Evolutionary conservation across 2,113 vertebrate genomes (phyloP).

Genomic region (Capricornis sumatraensis): DNA sequence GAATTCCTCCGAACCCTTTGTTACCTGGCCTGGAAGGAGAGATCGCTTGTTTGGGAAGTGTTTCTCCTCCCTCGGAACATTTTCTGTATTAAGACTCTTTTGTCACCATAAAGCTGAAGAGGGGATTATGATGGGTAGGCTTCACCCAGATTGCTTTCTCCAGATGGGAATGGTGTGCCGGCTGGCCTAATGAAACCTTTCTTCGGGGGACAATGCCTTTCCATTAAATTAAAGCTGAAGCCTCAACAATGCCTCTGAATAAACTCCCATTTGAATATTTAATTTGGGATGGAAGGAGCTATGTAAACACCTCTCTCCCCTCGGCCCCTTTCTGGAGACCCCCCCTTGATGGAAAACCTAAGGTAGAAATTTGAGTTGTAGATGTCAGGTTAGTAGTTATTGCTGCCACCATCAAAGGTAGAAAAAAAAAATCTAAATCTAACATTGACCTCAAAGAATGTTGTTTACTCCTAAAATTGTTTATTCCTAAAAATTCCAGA

Average conservation of each 20-base stretch:
- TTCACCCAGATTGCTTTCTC: constrained; percentile 84
- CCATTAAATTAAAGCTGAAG: constrained; percentile 72
- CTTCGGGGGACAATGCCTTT: constrained; percentile 75
- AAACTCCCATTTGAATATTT: constrained; percentile 71
- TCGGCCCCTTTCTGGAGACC: background rate
- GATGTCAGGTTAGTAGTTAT: background rate
- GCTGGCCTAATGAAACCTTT: constrained; percentile 85
- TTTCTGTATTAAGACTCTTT: constrained; percentile 85
- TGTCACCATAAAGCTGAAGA: constrained; percentile 83
- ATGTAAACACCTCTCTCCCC: constrained; percentile 46
- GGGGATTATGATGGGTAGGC: constrained; percentile 85
- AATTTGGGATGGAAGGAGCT: constrained; percentile 62
- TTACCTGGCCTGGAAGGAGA: constrained; percentile 85
- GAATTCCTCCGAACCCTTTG: constrained; percentile 85
- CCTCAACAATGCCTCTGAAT: constrained; percentile 51
- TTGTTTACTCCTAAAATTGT: background rate
- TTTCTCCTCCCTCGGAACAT: constrained; percentile 87
- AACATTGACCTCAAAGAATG: background rate
- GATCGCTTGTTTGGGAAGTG: constrained; percentile 86
- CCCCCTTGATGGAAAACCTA: background rate
- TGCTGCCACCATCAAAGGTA: background rate
- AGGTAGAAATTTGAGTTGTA: background rate
- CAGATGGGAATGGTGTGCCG: constrained; percentile 82
- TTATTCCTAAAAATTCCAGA: background rate
- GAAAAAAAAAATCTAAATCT: background rate